These are phyloP conservation scores for Myrmophylax atrothorax DNA, from an alignment of 2,113 vertebrate species.

Conservation along the genomic window DNA sequence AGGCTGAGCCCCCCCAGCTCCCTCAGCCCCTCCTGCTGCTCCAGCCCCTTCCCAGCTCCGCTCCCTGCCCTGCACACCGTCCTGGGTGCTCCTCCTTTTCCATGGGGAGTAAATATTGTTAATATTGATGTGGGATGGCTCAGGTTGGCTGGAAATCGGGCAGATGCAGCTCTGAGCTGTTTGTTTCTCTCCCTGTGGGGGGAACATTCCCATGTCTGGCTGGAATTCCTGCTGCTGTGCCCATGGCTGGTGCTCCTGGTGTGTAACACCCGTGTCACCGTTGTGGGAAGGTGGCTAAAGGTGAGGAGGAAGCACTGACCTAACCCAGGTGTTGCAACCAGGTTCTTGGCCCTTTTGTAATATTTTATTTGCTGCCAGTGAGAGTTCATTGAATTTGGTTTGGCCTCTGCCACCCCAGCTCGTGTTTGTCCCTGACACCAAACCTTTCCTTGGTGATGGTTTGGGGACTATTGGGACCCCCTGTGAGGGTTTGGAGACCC, in stretches of 20 bases:
- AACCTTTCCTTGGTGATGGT: not conserved
- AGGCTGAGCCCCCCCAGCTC: not conserved
- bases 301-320: not conserved
- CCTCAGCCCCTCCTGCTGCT: not conserved
- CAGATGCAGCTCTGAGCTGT: not conserved
- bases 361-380: not conserved
- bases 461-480: not conserved
- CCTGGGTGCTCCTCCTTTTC: not conserved
- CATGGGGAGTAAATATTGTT: not conserved
- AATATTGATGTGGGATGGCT: rapidly evolving
- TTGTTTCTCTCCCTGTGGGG: not conserved
- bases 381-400: not conserved
- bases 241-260: rapidly evolving
- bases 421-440: rapidly evolving
- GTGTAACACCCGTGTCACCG: not conserved
- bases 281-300: not conserved
- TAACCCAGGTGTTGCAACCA: not conserved
- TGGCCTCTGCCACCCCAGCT: not conserved
- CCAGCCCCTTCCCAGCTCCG: not conserved
- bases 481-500: no score
- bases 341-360: not conserved
- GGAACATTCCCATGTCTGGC: not conserved
- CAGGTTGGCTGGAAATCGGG: not conserved
- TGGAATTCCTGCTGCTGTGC: not conserved
- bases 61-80: not conserved